phyloP scores from a whole-genome alignment of 2,113 vertebrate species.

The Takifugu bimaculatus region DNA sequence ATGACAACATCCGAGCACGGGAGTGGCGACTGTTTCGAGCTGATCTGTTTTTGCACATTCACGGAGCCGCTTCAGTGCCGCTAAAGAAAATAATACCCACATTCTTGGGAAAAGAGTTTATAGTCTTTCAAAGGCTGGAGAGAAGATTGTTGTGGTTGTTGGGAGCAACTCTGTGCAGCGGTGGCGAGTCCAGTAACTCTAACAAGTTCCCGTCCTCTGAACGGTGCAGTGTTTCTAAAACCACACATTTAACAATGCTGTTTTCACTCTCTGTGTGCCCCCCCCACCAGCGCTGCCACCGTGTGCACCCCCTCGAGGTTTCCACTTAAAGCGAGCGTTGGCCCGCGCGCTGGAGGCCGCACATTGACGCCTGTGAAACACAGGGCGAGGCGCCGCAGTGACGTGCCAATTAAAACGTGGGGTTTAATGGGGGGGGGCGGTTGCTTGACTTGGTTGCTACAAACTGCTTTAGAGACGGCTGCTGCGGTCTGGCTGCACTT shows the following conservation, averaged over 20 bases:
- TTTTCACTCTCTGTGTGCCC: conserved; percentile 12
- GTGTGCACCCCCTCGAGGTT: conserved; percentile 42
- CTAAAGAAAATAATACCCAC: no score
- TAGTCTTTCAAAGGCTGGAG: no score
- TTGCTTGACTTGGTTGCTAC: conserved; percentile 58
- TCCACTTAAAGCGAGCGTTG: conserved; percentile 30
- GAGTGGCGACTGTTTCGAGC: no score
- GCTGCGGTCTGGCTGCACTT: conserved; percentile 60
- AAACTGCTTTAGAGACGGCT: conserved; percentile 58
- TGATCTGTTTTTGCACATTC: no score
- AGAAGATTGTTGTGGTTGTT: no score
- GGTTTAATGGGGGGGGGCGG: conserved; percentile 61
- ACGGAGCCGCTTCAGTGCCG: no score
- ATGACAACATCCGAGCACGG: no score
- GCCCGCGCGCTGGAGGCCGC: conserved; percentile 10
- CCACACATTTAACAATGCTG: background rate
- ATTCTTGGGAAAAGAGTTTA: no score
- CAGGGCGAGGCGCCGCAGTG: conserved; percentile 28
- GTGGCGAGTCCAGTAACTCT: no score
- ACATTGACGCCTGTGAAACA: conserved; percentile 44
- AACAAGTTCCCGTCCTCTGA: no score
- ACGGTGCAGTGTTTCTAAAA: background rate
- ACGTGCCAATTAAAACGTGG: conserved; percentile 68
- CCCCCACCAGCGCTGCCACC: conserved; percentile 6
- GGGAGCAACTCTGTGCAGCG: no score